Conservation (phyloP, 2,888 invertebrate species). For the Clostera curtula region DNA sequence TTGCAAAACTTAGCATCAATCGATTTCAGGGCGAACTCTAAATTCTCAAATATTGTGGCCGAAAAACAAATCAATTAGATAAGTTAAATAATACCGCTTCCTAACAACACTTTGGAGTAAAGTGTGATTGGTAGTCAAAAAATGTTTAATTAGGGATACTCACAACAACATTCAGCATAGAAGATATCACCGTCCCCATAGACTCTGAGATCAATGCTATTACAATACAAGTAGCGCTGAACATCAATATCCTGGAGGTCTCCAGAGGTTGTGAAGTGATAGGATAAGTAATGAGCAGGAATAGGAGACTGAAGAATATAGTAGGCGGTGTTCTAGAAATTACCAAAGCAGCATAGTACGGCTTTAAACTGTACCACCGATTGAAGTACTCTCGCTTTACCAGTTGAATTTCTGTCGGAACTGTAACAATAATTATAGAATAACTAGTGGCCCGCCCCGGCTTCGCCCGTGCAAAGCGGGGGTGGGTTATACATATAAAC, state of each 20-base stretch:
- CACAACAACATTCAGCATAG: slow-evolving; percentile 84
- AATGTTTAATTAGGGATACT: slow-evolving; percentile 41
- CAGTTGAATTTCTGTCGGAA: slow-evolving; percentile 85
- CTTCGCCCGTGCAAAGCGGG: no score
- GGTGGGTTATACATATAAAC: no score
- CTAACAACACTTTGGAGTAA: no score
- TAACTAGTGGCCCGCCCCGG: no score
- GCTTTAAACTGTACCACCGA: slow-evolving; percentile 86
- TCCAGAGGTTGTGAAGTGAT: slow-evolving; percentile 87
- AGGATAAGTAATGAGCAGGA: slow-evolving; percentile 81
- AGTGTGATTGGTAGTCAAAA: slow-evolving; percentile 1
- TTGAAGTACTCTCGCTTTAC: slow-evolving; percentile 89
- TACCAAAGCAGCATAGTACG: slow-evolving; percentile 85
- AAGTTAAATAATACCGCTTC: not conserved
- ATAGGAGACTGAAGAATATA: slow-evolving; percentile 79
- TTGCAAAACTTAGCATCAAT: no score
- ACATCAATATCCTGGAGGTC: slow-evolving; percentile 77
- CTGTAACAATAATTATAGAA: slow-evolving; percentile 61
- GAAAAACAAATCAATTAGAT: no score
- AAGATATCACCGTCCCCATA: slow-evolving; percentile 83
- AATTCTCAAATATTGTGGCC: no score
- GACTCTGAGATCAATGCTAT: slow-evolving; percentile 86
- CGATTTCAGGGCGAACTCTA: no score
- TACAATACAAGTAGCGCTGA: slow-evolving; percentile 80
- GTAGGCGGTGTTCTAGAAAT: slow-evolving; percentile 83